A percentile compares a stretch with the other conserved stretches of the same genome.
Conservation (phyloP, 2,113 vertebrate species). For the Alligator sinensis region DNA sequence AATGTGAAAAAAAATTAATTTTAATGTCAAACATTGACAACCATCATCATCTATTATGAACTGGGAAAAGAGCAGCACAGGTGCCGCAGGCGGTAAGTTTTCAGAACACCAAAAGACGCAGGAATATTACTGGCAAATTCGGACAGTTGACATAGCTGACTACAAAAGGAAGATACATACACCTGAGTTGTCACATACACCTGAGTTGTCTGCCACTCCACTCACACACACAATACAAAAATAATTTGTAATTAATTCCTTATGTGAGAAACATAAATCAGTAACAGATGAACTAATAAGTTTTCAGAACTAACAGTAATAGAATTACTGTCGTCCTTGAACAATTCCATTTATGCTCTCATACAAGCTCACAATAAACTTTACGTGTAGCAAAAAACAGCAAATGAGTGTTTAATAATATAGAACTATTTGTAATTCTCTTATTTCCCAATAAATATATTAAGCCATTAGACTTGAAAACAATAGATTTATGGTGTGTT, state of each 20-base stretch:
- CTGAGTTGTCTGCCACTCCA: constrained; percentile 28
- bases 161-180: neutral
- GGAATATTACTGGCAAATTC: neutral
- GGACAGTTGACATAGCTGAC: neutral
- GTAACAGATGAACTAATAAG: constrained; percentile 54
- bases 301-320: constrained; percentile 39
- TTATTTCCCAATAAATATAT: neutral
- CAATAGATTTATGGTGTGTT: constrained; percentile 1
- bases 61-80: neutral
- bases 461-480: neutral
- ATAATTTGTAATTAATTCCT: constrained; percentile 67
- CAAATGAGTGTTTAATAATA: constrained; percentile 49
- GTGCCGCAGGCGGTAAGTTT: neutral
- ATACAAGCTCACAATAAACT: constrained; percentile 28
- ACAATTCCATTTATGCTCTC: constrained; percentile 1
- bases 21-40: neutral
- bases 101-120: neutral
- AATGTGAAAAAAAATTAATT: neutral
- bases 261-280: constrained; percentile 48
- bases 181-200: neutral
- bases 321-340: constrained; percentile 23
- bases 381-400: constrained; percentile 13
- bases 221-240: constrained; percentile 61
- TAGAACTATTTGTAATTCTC: constrained; percentile 36
- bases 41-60: neutral